phyloP scores from a whole-genome alignment of 2,797 vertebrate species.

The Liparis tanakae region DNA sequence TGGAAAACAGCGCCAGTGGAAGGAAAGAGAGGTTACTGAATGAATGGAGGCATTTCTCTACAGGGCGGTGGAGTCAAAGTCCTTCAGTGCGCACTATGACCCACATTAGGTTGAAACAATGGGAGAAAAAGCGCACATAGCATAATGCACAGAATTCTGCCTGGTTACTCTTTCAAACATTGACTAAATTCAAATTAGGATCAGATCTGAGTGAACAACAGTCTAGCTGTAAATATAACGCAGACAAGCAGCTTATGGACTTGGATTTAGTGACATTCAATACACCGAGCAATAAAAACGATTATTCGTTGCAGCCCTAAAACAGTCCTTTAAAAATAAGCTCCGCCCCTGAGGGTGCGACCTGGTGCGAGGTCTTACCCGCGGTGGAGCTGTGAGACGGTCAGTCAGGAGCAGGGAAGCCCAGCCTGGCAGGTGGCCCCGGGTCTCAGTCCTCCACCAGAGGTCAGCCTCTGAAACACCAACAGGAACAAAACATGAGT shows the following conservation, averaged over 20 bases:
- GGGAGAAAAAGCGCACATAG: slow-evolving; percentile 5
- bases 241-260: not conserved
- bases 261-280: too few species aligned
- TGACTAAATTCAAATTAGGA: slow-evolving; percentile 46
- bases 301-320: too few species aligned
- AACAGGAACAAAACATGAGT: not conserved
- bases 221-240: not conserved
- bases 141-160: not conserved
- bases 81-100: slow-evolving; percentile 10
- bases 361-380: slow-evolving; percentile 58
- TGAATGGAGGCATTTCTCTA: slow-evolving; percentile 27
- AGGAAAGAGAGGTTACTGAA: slow-evolving; percentile 26
- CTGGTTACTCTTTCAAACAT: not conserved
- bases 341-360: not conserved
- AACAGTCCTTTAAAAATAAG: not conserved
- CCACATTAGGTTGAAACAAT: slow-evolving; percentile 25
- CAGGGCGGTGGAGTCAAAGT: slow-evolving; percentile 12
- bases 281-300: too few species aligned
- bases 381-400: slow-evolving; percentile 58
- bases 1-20: slow-evolving; percentile 38
- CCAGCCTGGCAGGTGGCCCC: slow-evolving; percentile 80
- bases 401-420: slow-evolving; percentile 75
- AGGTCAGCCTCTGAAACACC: slow-evolving; percentile 74
- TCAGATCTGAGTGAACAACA: not conserved
- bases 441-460: slow-evolving; percentile 76